Percentiles rank a stretch among this genome's conserved stretches.
Evolutionary conservation across 2,888 invertebrate species (phyloP).

Genomic region (Nephrotoma appendiculata): DNA sequence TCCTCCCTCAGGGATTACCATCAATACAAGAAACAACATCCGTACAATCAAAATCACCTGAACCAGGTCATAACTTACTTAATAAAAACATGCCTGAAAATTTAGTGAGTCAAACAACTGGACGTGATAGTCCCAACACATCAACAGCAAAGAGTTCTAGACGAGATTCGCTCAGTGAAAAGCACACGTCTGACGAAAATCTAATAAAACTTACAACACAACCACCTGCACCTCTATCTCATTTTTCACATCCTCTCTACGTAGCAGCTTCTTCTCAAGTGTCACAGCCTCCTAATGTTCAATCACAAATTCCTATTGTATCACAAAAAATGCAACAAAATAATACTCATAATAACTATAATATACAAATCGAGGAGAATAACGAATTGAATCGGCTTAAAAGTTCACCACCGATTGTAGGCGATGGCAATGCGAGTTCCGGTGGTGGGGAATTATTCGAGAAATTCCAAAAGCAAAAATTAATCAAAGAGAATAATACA

Average conservation of each 20-base stretch:
- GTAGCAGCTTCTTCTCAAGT: not conserved
- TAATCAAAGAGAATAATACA: slow-evolving; percentile 14
- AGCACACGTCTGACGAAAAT: slow-evolving; percentile 15
- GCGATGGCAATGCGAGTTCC: not conserved
- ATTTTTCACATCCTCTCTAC: not conserved
- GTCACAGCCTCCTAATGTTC: not conserved
- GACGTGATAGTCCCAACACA: slow-evolving; percentile 46
- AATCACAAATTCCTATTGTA: not conserved
- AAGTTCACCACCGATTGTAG: not conserved
- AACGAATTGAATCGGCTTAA: not conserved
- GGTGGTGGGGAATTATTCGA: slow-evolving; percentile 18
- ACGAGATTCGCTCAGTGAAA: slow-evolving; percentile 45
- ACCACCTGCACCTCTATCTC: not conserved
- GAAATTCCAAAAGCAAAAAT: slow-evolving; percentile 19
- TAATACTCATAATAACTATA: not conserved
- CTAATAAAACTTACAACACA: slow-evolving; percentile 5
- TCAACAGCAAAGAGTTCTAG: slow-evolving; percentile 56
- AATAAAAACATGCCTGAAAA: not conserved
- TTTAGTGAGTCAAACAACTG: slow-evolving; percentile 20
- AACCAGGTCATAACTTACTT: slow-evolving; percentile 11
- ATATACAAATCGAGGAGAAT: slow-evolving; percentile 1
- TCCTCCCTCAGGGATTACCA: slow-evolving; percentile 38
- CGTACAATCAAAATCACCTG: slow-evolving; percentile 14
- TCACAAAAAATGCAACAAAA: not conserved
- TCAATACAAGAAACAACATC: slow-evolving; percentile 38